Evolutionary conservation across 2,797 vertebrate species (phyloP).

Genomic region (Peromyscus aztecus): DNA sequence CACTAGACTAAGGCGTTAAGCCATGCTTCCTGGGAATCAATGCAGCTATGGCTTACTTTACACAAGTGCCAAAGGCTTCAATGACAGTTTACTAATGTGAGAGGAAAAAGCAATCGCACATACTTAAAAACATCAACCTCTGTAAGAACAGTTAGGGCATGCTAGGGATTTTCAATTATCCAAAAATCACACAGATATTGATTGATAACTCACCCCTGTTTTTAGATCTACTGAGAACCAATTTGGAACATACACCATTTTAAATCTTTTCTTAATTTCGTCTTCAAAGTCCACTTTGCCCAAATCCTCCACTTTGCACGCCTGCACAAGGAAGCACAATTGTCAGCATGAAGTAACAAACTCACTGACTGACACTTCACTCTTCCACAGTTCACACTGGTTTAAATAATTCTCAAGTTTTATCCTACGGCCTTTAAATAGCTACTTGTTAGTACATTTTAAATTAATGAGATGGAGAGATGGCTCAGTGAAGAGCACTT

Average conservation of each 20-base stretch:
- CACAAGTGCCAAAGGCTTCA: not conserved
- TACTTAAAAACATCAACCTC: not conserved
- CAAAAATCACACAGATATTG: slow-evolving; percentile 16
- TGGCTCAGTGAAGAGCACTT: not conserved
- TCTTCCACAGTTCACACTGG: slow-evolving; percentile 4
- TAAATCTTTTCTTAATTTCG: slow-evolving; percentile 99
- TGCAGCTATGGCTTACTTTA: not conserved
- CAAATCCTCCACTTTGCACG: slow-evolving; percentile 98
- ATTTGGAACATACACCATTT: slow-evolving; percentile 99
- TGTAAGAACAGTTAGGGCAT: slow-evolving; percentile 30
- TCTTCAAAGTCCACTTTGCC: slow-evolving; percentile 99
- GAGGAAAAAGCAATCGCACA: not conserved
- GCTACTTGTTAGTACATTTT: not conserved
- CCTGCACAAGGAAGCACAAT: slow-evolving; percentile 87
- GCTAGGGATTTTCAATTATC: not conserved
- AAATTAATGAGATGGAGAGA: not conserved
- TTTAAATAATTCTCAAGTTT: slow-evolving; percentile 42
- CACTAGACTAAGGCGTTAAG: not conserved
- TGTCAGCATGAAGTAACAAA: not conserved
- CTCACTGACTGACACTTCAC: not conserved
- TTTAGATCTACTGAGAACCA: slow-evolving; percentile 99
- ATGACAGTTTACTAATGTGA: not conserved
- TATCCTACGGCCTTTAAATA: slow-evolving; percentile 37
- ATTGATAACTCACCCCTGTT: slow-evolving; percentile 94
- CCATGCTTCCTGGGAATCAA: not conserved